Conservation (phyloP, 2,797 vertebrate genomes). For the Falco cherrug region DNA sequence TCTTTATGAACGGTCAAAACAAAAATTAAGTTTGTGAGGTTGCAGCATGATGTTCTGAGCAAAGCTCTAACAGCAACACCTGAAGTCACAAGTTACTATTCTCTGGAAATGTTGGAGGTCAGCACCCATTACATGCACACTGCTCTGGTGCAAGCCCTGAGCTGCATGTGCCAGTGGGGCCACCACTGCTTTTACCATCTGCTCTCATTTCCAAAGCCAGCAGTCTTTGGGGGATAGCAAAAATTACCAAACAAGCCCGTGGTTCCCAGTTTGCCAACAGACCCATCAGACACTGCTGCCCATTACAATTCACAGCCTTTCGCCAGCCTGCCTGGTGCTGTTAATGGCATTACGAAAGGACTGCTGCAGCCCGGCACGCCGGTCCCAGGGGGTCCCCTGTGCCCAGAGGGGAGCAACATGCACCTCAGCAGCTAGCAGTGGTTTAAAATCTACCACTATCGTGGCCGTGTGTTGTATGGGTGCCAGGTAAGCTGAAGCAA, state of each 20-base stretch:
- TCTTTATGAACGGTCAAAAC: not conserved
- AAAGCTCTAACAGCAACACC: not conserved
- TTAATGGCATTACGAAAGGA: fast-evolving
- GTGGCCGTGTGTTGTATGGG: fast-evolving
- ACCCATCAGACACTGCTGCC: not conserved
- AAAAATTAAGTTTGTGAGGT: not conserved
- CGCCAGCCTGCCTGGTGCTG: not conserved
- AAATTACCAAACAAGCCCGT: not conserved
- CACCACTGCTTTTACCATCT: not conserved
- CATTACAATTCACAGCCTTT: fast-evolving
- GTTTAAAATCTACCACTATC: not conserved
- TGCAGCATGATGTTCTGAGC: not conserved
- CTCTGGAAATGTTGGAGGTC: fast-evolving
- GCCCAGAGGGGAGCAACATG: not conserved
- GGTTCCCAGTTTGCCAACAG: not conserved
- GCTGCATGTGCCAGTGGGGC: fast-evolving
- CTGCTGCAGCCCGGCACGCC: not conserved
- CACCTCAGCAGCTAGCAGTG: not conserved
- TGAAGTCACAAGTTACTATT: not conserved
- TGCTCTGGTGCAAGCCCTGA: not conserved
- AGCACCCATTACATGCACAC: fast-evolving
- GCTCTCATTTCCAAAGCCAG: not conserved
- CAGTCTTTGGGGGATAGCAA: fast-evolving
- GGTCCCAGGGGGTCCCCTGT: not conserved
- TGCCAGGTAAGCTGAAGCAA: not conserved